A percentile compares a stretch with the other conserved stretches of the same genome.
Evolutionary conservation across 1,140 invertebrate genomes (phyloP).

Genomic region (Brachionus plicatilis): DNA sequence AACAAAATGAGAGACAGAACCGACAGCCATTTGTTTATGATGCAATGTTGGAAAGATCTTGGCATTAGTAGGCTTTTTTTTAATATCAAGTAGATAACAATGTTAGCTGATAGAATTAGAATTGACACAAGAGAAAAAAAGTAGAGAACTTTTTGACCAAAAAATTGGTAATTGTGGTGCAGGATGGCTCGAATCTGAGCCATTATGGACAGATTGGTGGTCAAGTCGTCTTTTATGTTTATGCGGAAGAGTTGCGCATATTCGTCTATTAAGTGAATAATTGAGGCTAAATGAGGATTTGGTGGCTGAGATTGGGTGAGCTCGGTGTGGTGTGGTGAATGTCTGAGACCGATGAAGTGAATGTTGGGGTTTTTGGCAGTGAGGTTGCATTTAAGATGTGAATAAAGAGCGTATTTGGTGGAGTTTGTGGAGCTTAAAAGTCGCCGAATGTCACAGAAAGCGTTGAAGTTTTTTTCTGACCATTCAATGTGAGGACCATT

Average conservation of each 20-base stretch:
- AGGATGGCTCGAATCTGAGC: neutral
- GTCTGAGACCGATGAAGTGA: constrained; percentile 15
- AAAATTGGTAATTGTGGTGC: neutral
- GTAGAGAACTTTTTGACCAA: constrained; percentile 1
- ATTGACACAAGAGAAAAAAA: neutral
- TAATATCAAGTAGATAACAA: neutral
- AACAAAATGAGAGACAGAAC: constrained; percentile 1
- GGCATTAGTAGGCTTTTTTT: neutral
- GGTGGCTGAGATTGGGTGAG: neutral
- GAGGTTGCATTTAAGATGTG: neutral
- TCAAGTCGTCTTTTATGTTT: neutral
- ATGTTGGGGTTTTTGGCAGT: neutral
- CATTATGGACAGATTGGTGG: neutral
- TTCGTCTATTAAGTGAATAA: neutral
- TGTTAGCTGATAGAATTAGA: neutral
- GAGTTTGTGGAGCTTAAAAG: neutral
- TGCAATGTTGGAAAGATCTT: neutral
- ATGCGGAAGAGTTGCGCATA: neutral
- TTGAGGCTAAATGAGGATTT: neutral
- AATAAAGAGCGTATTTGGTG: neutral
- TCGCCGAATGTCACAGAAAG: neutral
- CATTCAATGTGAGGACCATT: constrained; percentile 10
- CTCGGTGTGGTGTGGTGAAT: neutral
- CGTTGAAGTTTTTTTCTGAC: neutral
- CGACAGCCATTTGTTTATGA: constrained; percentile 15